Base-by-base conservation (phyloP, 2,797 vertebrate genomes). In the Pseudocheirus occidentalis region DNA sequence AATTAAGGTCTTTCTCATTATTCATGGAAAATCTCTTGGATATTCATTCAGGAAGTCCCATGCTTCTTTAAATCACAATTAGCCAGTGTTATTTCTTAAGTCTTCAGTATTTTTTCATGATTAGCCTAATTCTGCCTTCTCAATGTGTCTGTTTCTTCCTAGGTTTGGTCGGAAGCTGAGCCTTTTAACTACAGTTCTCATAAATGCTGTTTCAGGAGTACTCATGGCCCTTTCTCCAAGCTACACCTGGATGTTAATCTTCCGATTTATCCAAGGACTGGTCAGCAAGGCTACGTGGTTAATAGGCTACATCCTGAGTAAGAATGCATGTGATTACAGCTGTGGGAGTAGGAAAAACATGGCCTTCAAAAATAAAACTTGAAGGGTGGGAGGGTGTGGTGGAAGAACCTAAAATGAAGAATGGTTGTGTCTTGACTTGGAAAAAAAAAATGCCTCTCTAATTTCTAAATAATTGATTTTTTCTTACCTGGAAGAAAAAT, bases 271-370 rank as follows among this genome's bases (percentile, higher is more conserved):
- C 93, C 98, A 99, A 94, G 98, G 98, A 0, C 91, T 98, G 94
- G 98, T 99, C 98, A 99, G 98, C 98, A 99, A 98, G 96, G 98
- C 98, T 0, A 57, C 96, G 95, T 99, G 98, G 98, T 34, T 98
- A 91, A 98, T 98, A n/a, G 97, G 97, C 97, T 98, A 97, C 28
- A 95, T 98, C 91, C 96, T 98, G 94, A 98, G 98, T 98, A 99
- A 93, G 92, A 58, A 66, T 3, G 52, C 62, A 94, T 55, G 58
- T 40, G 87, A 0, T 11, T 29, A 10, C 24, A 27, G 54, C 21
- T 73, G 87, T 52, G 62, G 12, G 55, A 46, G 40, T 92, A 29
- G 31, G 40, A 3, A 4, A 16, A 92, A 10, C 28, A 0, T 3
- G 2, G 1, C n/a, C 94, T 94, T 92, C 92, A 81, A 29, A 89